Evolutionary conservation across 2,888 invertebrate species (phyloP), one percentile per base, ranked within the genome.

Genomic region (Andricus curvator): DNA sequence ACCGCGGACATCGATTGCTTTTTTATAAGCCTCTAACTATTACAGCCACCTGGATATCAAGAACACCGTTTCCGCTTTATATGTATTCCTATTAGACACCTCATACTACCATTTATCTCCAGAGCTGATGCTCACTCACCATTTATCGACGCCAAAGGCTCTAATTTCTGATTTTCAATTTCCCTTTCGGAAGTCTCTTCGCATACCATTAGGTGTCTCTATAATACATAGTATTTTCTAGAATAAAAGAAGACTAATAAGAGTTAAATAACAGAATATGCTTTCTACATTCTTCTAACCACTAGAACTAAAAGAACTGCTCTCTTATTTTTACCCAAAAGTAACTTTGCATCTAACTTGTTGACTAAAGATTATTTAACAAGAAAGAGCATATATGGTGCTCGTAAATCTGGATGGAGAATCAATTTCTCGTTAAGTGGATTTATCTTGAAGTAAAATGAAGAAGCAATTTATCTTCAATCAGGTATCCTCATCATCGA

Each of bases 1-100:
- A 86, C 85, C 85, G 82, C 85, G 86, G 87, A 87, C 87, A 90
- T 89, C 88, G 88, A 90, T 90, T 88, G 82, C 74, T 74, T 74
- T 74, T 74, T 74, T 74, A 74, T 56, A 74, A 74, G 74, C 74
- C 74, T 74, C 74, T 33, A 37, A 33, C 74, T 37, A 74, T 56
- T 56, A 74, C 33, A 48, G 48, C 68, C 74, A 56, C 74, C 56
- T 74, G 56, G 74, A 74, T 33, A 56, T 56, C 74, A 74, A 51
- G 44, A 48, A 44, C 70, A 11, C 11, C 29, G 48, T 70, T 51
- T 70, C 29, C 48, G 6, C 20, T 20, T 74, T 74, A 33, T 56
- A 56, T 51, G 20, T 37, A 74, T 74, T 13, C 20, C 20, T 51
- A 74, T 64, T n/a, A 74, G 33, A 74, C 33, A 33, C 33, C 9